These are phyloP conservation scores for Ophion slaviceki DNA, from an alignment of 2,888 invertebrate genomes.

Conservation along the genomic window DNA sequence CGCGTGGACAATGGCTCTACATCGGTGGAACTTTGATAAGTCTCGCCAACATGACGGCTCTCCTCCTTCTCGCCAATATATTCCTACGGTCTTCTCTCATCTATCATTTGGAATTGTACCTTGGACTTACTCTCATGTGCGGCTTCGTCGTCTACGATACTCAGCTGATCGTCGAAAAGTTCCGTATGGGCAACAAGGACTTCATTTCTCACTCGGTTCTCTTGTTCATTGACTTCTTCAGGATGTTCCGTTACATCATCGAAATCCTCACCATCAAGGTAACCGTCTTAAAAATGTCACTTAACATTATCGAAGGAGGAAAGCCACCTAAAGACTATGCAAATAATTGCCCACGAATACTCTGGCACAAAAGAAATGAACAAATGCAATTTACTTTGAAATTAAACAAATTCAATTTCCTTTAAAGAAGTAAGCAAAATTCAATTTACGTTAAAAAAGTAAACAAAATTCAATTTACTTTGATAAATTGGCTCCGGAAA, in stretches of 20 bases:
- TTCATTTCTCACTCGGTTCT: constrained; percentile 96
- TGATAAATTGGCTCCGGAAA: not conserved
- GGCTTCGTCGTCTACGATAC: constrained; percentile 98
- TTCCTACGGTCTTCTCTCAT: constrained; percentile 93
- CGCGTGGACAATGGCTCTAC: constrained; percentile 94
- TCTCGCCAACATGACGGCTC: constrained; percentile 90
- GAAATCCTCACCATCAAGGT: constrained; percentile 96
- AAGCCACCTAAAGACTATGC: too few species aligned
- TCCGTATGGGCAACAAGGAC: constrained; percentile 95
- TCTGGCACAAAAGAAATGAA: not conserved
- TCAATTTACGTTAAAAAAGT: too few species aligned
- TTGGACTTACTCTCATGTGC: constrained; percentile 96
- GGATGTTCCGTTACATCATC: constrained; percentile 95
- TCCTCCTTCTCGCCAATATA: constrained; percentile 92
- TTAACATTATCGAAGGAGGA: constrained; percentile 70
- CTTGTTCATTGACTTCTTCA: constrained; percentile 97
- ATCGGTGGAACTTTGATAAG: constrained; percentile 95
- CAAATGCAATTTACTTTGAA: too few species aligned
- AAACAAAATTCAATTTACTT: too few species aligned
- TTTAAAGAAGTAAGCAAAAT: too few species aligned
- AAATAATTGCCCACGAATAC: not conserved
- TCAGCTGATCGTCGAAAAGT: constrained; percentile 97
- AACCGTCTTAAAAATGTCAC: not conserved
- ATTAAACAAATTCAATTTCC: too few species aligned
- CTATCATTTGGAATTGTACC: constrained; percentile 93